A percentile compares a stretch with the other conserved stretches of the same genome.
Evolutionary conservation across 1,140 invertebrate genomes (phyloP).

Genomic region (Asobara japonica): DNA sequence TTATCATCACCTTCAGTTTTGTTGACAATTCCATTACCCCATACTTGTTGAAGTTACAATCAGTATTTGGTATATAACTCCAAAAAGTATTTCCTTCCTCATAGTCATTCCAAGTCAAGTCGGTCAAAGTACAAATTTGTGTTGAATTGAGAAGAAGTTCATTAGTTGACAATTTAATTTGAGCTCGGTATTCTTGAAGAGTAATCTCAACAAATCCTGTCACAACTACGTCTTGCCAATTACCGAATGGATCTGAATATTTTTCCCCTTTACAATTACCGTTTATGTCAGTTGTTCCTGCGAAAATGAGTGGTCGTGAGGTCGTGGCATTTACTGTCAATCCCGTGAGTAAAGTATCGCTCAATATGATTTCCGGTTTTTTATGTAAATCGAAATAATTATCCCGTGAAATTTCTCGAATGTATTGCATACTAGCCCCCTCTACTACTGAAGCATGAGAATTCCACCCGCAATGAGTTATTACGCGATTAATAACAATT

Average conservation of each 20-base stretch:
- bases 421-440: constrained; percentile 20
- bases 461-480: constrained; percentile 31
- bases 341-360: not conserved
- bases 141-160: not conserved
- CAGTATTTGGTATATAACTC: not conserved
- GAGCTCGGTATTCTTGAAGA: constrained; percentile 1
- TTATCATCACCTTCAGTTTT: not conserved
- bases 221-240: not conserved
- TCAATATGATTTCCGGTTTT: not conserved
- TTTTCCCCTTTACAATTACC: too few species aligned
- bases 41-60: constrained; percentile 12
- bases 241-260: constrained; percentile 3
- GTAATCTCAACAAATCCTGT: constrained; percentile 17
- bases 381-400: constrained; percentile 16
- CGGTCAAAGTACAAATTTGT: not conserved
- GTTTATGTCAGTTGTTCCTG: constrained; percentile 16
- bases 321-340: constrained; percentile 18
- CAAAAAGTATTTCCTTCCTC: constrained; percentile 23
- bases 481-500: constrained; percentile 28
- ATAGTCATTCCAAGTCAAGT: not conserved
- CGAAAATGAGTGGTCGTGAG: constrained; percentile 14
- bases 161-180: constrained; percentile 2
- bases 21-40: not conserved
- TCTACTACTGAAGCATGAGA: constrained; percentile 22
- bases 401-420: constrained; percentile 20